phyloP scores from a whole-genome alignment of 2,113 vertebrate species.

The Bambusicola thoracicus region DNA sequence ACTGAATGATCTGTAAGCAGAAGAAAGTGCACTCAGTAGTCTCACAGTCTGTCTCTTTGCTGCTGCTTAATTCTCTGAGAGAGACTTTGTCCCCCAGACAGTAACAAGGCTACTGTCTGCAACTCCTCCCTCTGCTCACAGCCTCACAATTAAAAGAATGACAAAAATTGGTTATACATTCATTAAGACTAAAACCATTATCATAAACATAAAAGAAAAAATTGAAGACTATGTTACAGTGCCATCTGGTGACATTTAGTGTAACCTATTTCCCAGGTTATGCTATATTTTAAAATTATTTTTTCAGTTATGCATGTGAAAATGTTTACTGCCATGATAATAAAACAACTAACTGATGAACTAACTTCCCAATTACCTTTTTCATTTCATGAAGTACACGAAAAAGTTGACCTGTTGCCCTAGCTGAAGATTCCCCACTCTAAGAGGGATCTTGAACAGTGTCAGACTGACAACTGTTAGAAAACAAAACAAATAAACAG shows the following conservation, averaged over 20 bases:
- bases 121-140: neutral
- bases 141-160: neutral
- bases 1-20: neutral
- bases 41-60: neutral
- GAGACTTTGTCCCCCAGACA: neutral
- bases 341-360: neutral
- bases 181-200: neutral
- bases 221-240: conserved; percentile 43
- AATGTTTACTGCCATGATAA: neutral
- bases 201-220: neutral
- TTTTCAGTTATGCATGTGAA: neutral
- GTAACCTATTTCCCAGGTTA: neutral
- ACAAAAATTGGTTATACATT: neutral
- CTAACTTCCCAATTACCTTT: neutral
- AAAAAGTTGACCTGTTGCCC: neutral
- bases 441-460: neutral
- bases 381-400: neutral
- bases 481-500: neutral
- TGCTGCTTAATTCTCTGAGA: neutral
- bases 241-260: conserved; percentile 56
- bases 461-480: neutral
- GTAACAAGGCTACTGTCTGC: neutral
- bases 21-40: neutral
- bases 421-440: neutral
- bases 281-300: neutral